A percentile compares a stretch with the other conserved stretches of the same genome.
Conservation (phyloP, 2,113 vertebrate species). For the Nicator chloris region DNA sequence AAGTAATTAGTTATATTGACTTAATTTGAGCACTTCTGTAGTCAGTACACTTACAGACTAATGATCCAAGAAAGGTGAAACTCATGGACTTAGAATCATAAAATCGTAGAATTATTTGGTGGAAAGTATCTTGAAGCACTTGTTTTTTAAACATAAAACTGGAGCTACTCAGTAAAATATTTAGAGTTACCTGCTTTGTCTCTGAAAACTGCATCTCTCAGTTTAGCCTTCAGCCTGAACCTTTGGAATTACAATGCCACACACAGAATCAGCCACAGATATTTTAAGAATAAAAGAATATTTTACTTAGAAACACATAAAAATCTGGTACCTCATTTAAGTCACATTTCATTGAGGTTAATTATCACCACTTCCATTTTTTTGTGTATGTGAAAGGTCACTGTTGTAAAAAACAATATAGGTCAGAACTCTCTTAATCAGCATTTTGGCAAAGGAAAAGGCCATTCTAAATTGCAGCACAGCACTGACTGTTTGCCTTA, state of each 20-base stretch:
- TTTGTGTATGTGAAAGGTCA: slow-evolving; percentile 11
- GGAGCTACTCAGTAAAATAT: not conserved
- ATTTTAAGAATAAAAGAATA: not conserved
- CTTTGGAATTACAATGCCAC: not conserved
- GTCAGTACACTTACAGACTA: not conserved
- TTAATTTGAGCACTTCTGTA: not conserved
- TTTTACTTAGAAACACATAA: not conserved
- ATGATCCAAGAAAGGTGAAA: not conserved
- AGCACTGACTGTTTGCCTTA: slow-evolving; percentile 30
- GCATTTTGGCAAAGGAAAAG: slow-evolving; percentile 37
- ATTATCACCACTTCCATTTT: not conserved
- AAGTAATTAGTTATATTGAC: not conserved
- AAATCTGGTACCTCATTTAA: not conserved
- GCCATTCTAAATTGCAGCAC: not conserved
- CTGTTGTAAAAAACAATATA: slow-evolving; percentile 3
- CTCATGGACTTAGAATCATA: not conserved
- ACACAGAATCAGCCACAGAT: not conserved
- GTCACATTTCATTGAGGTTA: not conserved
- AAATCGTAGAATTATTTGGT: not conserved
- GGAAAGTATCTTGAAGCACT: not conserved
- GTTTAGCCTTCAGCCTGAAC: not conserved
- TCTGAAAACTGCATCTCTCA: not conserved
- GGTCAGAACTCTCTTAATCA: slow-evolving; percentile 19
- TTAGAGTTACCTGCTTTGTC: not conserved
- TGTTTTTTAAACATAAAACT: not conserved